phyloP scores from a whole-genome alignment of 2,113 vertebrate species.

The Caretta caretta region DNA sequence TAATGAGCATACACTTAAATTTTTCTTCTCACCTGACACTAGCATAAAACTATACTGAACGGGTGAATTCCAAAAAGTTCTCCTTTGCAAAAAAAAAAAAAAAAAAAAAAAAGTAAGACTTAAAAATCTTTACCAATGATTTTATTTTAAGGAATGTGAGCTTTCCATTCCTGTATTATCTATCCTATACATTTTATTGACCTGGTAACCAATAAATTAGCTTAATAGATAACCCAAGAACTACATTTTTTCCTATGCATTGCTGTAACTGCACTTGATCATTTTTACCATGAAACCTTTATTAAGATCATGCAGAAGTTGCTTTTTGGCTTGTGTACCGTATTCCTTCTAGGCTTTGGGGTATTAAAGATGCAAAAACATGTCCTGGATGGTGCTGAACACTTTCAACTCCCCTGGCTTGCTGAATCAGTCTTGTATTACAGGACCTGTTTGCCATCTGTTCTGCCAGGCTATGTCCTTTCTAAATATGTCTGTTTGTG shows the following conservation, averaged over 20 bases:
- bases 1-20: background rate
- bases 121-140: background rate
- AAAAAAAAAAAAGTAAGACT: background rate
- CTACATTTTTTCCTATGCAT: background rate
- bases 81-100: background rate
- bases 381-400: background rate
- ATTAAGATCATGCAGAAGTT: background rate
- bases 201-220: background rate
- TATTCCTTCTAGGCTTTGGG: background rate
- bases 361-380: background rate
- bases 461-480: background rate
- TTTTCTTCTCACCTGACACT: background rate
- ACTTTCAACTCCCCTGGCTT: background rate
- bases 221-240: background rate
- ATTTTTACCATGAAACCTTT: background rate
- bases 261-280: background rate
- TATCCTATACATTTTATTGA: background rate
- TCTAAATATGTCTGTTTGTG: background rate
- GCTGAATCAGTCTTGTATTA: background rate
- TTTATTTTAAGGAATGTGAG: background rate
- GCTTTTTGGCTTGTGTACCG: background rate
- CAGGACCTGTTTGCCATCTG: background rate
- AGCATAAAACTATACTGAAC: background rate
- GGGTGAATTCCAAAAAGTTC: background rate
- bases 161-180: background rate